A percentile compares a stretch with the other conserved stretches of the same genome.
phyloP scores from a whole-genome alignment of 1,140 invertebrate species.

The Carposina sasakii region DNA sequence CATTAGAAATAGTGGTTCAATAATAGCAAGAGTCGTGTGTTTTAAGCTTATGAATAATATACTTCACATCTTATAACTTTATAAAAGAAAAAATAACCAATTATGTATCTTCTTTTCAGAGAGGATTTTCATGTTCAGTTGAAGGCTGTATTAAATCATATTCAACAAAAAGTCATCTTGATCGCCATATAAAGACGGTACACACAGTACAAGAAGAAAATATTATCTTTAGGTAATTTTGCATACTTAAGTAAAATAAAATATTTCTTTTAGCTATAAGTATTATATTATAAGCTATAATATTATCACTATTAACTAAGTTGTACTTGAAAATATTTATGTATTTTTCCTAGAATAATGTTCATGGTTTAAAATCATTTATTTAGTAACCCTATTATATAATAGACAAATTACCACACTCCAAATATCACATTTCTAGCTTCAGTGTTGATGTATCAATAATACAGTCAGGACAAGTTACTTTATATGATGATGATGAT shows the following conservation, averaged over 20 bases:
- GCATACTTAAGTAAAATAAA: constrained; percentile 2
- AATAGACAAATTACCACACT: neutral
- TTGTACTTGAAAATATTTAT: neutral
- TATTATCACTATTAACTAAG: neutral
- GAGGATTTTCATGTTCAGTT: constrained; percentile 54
- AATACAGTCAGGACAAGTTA: too few relatives aligned
- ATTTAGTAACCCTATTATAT: neutral
- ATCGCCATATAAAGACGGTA: constrained; percentile 55
- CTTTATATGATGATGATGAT: too few relatives aligned
- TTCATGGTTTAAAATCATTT: neutral
- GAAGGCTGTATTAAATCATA: constrained; percentile 64
- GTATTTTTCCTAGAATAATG: neutral
- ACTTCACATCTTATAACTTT: too few relatives aligned
- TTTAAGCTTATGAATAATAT: too few relatives aligned
- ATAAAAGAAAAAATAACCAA: too few relatives aligned
- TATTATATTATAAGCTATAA: neutral
- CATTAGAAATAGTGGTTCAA: too few relatives aligned
- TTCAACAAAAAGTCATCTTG: constrained; percentile 66
- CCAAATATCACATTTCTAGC: too few relatives aligned
- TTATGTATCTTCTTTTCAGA: too few relatives aligned
- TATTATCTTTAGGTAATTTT: constrained; percentile 44
- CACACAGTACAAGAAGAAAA: constrained; percentile 32
- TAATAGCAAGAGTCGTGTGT: too few relatives aligned
- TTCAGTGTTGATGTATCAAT: too few relatives aligned
- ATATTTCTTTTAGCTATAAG: neutral